Conservation (phyloP, 2,113 vertebrate genomes). For the Corythaixoides concolor region DNA sequence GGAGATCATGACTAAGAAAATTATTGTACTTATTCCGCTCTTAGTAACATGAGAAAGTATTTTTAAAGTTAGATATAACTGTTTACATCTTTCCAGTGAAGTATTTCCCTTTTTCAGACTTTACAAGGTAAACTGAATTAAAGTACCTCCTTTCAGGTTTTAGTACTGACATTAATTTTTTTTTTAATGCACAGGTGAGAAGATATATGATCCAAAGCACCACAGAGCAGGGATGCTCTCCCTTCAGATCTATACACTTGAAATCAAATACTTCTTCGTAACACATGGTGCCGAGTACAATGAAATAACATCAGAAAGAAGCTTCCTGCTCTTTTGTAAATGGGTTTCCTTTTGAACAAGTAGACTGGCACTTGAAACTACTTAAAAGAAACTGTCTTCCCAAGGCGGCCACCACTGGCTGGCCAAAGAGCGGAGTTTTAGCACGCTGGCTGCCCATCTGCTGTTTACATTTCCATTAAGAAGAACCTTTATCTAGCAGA, state of each 20-base stretch:
- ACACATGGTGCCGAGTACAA: background rate
- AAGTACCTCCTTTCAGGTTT: background rate
- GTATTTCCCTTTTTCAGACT: background rate
- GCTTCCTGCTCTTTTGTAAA: background rate
- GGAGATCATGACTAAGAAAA: conserved; percentile 26
- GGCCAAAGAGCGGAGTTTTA: background rate
- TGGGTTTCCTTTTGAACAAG: background rate
- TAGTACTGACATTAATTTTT: background rate
- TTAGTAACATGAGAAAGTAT: conserved; percentile 14
- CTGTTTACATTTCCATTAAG: background rate
- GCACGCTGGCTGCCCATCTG: background rate
- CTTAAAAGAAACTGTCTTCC: background rate
- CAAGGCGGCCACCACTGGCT: background rate
- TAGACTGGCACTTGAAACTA: background rate
- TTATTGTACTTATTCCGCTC: conserved; percentile 19
- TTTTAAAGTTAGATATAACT: conserved; percentile 1
- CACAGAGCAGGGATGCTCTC: background rate
- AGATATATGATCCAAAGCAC: background rate
- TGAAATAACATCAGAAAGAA: background rate
- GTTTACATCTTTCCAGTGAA: background rate
- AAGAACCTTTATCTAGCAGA: background rate
- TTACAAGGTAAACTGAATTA: background rate
- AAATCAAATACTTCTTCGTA: background rate
- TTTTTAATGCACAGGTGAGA: background rate
- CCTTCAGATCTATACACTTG: background rate